Conservation (phyloP, 2,888 invertebrate species). For the Ichneumon xanthorius region DNA sequence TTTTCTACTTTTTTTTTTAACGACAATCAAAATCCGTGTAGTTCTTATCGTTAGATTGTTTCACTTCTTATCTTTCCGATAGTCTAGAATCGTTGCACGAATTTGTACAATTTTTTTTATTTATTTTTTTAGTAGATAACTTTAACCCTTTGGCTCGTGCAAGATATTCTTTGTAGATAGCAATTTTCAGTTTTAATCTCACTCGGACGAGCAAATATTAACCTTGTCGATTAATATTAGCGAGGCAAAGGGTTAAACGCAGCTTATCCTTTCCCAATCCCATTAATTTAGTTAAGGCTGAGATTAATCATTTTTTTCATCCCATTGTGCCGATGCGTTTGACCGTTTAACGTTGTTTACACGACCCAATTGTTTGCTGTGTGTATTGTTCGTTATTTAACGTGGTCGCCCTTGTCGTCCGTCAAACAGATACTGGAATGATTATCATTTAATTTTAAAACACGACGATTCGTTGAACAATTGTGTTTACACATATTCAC, state of each 20-base stretch:
- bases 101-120: neutral
- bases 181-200: neutral
- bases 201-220: neutral
- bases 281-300: slow-evolving; percentile 44
- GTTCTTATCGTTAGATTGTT: slow-evolving; percentile 9
- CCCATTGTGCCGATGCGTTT: slow-evolving; percentile 69
- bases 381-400: slow-evolving; percentile 47
- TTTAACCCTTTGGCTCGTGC: slow-evolving; percentile 33
- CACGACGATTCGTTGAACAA: slow-evolving; percentile 46
- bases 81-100: slow-evolving; percentile 49
- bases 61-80: slow-evolving; percentile 25
- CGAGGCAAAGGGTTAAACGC: slow-evolving; percentile 28
- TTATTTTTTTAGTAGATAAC: slow-evolving; percentile 41
- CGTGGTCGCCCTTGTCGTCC: slow-evolving; percentile 51
- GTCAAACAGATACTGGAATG: slow-evolving; percentile 61
- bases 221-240: neutral
- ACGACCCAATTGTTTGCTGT: slow-evolving; percentile 60
- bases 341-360: slow-evolving; percentile 70
- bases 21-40: slow-evolving; percentile 3
- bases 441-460: slow-evolving; percentile 51
- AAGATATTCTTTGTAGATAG: neutral
- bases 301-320: slow-evolving; percentile 53
- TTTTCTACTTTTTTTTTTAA: slow-evolving; percentile 24
- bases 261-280: slow-evolving; percentile 40
- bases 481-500: slow-evolving; percentile 34